Conservation (phyloP, 2,888 invertebrate species). For the Drosophila putrida region DNA sequence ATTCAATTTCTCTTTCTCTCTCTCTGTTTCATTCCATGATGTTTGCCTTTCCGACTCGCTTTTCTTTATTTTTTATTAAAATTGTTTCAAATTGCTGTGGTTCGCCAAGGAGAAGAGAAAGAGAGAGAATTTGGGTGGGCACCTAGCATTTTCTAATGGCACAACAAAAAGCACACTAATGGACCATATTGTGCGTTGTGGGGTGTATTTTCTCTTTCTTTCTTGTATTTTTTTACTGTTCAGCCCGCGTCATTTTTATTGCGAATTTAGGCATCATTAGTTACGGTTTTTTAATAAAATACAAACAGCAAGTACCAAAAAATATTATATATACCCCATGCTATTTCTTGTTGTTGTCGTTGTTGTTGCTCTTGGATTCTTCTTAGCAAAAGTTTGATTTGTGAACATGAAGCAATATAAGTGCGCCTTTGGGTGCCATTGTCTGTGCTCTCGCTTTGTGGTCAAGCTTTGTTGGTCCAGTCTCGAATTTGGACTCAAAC, state of each 20-base stretch:
- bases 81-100: conserved; percentile 78
- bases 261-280: conserved; percentile 82
- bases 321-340: conserved; percentile 20
- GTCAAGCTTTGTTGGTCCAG: conserved; percentile 69
- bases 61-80: conserved; percentile 73
- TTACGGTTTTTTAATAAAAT: conserved; percentile 82
- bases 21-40: conserved; percentile 19
- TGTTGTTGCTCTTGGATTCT: conserved; percentile 10
- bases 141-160: conserved; percentile 66
- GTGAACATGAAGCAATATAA: conserved; percentile 70
- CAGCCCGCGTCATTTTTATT: conserved; percentile 71
- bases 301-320: conserved; percentile 63
- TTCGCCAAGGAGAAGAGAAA: not conserved
- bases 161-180: conserved; percentile 75
- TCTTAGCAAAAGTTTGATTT: conserved; percentile 70
- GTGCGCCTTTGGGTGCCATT: conserved; percentile 79
- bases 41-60: conserved; percentile 51
- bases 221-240: conserved; percentile 20
- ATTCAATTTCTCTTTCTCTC: not conserved
- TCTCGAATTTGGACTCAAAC: conserved; percentile 10
- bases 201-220: conserved; percentile 28
- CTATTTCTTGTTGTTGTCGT: not conserved
- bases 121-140: conserved; percentile 3
- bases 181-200: conserved; percentile 79
- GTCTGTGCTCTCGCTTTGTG: conserved; percentile 64